phyloP scores from a whole-genome alignment of 53 echinoderm and acorn worm species.

The Holothuria leucospilota region DNA sequence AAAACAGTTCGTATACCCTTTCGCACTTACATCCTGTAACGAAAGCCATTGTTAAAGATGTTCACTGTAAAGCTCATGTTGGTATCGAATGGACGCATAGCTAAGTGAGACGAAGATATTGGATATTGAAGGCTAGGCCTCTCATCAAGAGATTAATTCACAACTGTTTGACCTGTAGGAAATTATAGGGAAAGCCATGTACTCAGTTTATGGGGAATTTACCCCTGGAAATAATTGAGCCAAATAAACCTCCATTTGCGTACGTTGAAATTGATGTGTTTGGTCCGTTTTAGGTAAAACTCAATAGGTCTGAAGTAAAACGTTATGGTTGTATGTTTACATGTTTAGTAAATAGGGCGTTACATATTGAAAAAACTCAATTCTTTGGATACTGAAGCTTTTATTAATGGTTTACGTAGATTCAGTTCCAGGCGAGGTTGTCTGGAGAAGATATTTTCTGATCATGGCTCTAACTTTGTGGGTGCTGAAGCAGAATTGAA shows the following conservation, averaged over 20 bases:
- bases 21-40: too few relatives aligned
- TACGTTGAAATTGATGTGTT: conserved; percentile 49
- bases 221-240: conserved; percentile 39
- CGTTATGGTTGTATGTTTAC: conserved; percentile 55
- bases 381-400: conserved; percentile 53
- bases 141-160: too few relatives aligned
- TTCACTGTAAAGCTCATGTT: too few relatives aligned
- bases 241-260: conserved; percentile 53
- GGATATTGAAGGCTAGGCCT: too few relatives aligned
- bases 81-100: too few relatives aligned
- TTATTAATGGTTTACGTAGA: conserved; percentile 52
- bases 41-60: too few relatives aligned
- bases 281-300: conserved; percentile 53
- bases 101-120: too few relatives aligned
- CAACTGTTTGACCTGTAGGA: conserved; percentile 47
- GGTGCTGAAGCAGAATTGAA: conserved; percentile 17
- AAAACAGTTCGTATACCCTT: too few relatives aligned
- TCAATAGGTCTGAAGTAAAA: conserved; percentile 35
- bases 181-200: conserved; percentile 12
- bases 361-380: conserved; percentile 53
- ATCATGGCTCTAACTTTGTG: conserved; percentile 55
- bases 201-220: conserved; percentile 55
- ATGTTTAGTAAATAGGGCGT: conserved; percentile 41
- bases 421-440: conserved; percentile 46
- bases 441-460: conserved; percentile 41